phyloP scores from a whole-genome alignment of 2,888 invertebrate genomes.

The Rhorus exstirpatorius region DNA sequence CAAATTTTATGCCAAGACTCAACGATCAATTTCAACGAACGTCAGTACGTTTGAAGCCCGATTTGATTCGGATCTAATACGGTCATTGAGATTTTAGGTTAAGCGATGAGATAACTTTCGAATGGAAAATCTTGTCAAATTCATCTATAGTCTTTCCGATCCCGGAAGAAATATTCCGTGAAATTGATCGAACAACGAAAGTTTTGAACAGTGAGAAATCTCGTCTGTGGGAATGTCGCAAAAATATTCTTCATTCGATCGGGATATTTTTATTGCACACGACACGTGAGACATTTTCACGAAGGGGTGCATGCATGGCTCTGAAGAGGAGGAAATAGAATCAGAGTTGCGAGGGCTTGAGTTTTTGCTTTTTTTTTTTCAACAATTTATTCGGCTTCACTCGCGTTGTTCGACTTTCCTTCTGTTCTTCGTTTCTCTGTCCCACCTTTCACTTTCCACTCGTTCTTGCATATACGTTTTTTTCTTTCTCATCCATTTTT shows the following conservation, averaged over 20 bases:
- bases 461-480: conserved; percentile 34
- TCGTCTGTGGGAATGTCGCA: not conserved
- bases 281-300: conserved; percentile 50
- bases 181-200: too few species aligned
- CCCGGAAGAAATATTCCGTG: too few species aligned
- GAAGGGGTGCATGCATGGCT: conserved; percentile 2
- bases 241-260: conserved; percentile 24
- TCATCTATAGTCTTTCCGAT: too few species aligned
- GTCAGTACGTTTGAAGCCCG: too few species aligned
- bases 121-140: too few species aligned
- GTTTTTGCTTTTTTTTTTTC: conserved; percentile 62
- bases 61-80: too few species aligned
- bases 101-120: too few species aligned
- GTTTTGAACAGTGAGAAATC: not conserved
- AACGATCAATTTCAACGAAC: not conserved
- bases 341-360: conserved; percentile 62
- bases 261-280: conserved; percentile 62
- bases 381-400: conserved; percentile 49
- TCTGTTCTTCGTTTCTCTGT: not conserved
- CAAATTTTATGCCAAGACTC: not conserved
- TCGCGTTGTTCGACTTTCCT: conserved; percentile 46
- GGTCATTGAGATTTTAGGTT: too few species aligned
- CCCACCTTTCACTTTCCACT: conserved; percentile 20
- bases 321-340: conserved; percentile 70
- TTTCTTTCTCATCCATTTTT: conserved; percentile 42